Evolutionary conservation across 2,797 vertebrate genomes (phyloP).

Genomic region (Taeniopygia guttata): DNA sequence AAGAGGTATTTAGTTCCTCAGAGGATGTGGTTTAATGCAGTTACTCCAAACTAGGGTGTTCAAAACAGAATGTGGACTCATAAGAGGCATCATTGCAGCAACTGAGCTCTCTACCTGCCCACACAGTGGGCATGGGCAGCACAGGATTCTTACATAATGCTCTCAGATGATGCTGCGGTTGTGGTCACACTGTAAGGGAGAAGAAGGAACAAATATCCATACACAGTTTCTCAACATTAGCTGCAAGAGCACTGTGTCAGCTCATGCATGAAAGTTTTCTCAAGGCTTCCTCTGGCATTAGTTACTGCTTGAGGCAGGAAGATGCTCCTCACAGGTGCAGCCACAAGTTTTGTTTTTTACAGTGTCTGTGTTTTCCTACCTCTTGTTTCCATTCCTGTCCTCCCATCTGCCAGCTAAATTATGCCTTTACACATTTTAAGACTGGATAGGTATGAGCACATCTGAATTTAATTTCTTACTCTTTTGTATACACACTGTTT

Average conservation of each 20-base stretch:
- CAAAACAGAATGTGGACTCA: not conserved
- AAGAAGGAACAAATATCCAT: not conserved
- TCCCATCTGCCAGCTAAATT: not conserved
- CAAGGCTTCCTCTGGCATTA: not conserved
- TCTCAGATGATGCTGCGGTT: not conserved
- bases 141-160: rapidly evolving
- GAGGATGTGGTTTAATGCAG: not conserved
- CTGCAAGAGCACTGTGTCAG: not conserved
- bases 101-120: not conserved
- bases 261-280: not conserved
- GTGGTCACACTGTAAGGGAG: not conserved
- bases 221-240: not conserved
- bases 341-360: not conserved
- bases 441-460: not conserved
- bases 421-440: not conserved
- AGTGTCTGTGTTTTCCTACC: not conserved
- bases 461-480: not conserved
- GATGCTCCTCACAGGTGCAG: not conserved
- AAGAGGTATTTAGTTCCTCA: not conserved
- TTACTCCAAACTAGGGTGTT: not conserved
- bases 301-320: not conserved
- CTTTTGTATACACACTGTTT: not conserved
- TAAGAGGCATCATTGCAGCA: not conserved
- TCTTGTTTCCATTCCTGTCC: not conserved
- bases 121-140: not conserved